Evolutionary conservation across 2,888 invertebrate species (phyloP).

Genomic region (Himalopsyche tibetana): DNA sequence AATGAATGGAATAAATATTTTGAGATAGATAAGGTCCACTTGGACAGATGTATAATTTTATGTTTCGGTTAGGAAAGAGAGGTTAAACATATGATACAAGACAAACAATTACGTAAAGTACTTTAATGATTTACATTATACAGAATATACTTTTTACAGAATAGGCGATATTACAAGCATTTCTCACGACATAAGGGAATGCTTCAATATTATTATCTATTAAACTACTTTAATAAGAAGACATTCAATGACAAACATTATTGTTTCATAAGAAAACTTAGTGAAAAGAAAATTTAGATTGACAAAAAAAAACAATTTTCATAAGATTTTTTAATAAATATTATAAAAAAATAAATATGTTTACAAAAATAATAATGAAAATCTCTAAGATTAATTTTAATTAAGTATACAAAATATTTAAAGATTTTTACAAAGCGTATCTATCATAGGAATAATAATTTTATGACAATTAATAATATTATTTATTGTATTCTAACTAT

Average conservation of each 20-base stretch:
- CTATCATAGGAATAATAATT: background rate
- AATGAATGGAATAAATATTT: too few species aligned
- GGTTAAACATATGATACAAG: too few species aligned
- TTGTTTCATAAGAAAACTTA: background rate
- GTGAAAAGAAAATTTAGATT: constrained; percentile 10
- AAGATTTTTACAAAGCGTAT: constrained; percentile 16
- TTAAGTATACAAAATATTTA: constrained; percentile 13
- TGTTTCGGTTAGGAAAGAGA: background rate
- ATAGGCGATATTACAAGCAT: constrained; percentile 18
- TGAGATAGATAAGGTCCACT: too few species aligned
- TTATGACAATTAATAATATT: constrained; percentile 2
- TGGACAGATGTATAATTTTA: too few species aligned
- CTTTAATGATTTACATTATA: constrained; percentile 28
- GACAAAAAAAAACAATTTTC: background rate
- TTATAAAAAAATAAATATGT: constrained; percentile 31
- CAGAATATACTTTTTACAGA: constrained; percentile 18
- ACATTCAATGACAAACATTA: background rate
- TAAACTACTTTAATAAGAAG: background rate
- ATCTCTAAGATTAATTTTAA: constrained; percentile 1
- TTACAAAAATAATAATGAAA: constrained; percentile 29
- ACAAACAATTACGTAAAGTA: background rate
- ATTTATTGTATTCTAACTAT: constrained; percentile 32
- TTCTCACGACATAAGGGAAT: constrained; percentile 27
- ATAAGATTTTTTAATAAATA: background rate
- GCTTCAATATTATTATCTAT: background rate